Evolutionary conservation across 30 jellyfish, hydroid and myxozoan genomes (phyloP).

Genomic region (Pelagia noctiluca): DNA sequence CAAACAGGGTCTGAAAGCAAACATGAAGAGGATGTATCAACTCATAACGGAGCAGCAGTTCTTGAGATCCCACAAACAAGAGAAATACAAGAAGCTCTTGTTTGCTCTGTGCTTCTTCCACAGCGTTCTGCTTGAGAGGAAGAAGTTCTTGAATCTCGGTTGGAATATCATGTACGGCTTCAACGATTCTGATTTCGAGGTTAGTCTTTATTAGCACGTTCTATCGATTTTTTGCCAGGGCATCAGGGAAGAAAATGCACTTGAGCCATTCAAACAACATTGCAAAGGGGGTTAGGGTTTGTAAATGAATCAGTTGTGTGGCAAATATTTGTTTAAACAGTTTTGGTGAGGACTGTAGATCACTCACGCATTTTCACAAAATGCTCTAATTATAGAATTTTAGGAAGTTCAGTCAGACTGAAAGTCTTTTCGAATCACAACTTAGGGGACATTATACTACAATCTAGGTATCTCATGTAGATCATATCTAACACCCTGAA

Average conservation of each 20-base stretch:
- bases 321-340: too few species aligned
- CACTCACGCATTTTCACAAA: too few species aligned
- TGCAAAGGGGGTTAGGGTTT: too few species aligned
- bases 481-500: too few species aligned
- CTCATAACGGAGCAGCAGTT: slow-evolving; percentile 96
- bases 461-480: too few species aligned
- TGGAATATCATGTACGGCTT: slow-evolving; percentile 98
- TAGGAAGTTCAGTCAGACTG: too few species aligned
- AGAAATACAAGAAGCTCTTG: slow-evolving; percentile 91
- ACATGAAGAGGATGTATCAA: slow-evolving; percentile 97
- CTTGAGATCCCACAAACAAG: slow-evolving; percentile 86
- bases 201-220: background rate
- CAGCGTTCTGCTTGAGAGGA: slow-evolving; percentile 92
- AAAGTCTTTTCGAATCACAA: too few species aligned
- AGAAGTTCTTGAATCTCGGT: slow-evolving; percentile 95
- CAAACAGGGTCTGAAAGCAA: slow-evolving; percentile 94
- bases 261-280: background rate
- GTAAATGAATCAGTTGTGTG: too few species aligned
- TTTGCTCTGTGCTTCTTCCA: slow-evolving; percentile 98
- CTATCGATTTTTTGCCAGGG: background rate
- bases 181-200: slow-evolving; percentile 99
- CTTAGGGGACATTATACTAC: too few species aligned
- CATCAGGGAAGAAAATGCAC: background rate
- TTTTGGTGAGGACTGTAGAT: too few species aligned
- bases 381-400: too few species aligned